Percentiles rank a stretch among this genome's conserved stretches.
Conservation (phyloP, 2,113 vertebrate genomes). For the Coracopsis vasa region DNA sequence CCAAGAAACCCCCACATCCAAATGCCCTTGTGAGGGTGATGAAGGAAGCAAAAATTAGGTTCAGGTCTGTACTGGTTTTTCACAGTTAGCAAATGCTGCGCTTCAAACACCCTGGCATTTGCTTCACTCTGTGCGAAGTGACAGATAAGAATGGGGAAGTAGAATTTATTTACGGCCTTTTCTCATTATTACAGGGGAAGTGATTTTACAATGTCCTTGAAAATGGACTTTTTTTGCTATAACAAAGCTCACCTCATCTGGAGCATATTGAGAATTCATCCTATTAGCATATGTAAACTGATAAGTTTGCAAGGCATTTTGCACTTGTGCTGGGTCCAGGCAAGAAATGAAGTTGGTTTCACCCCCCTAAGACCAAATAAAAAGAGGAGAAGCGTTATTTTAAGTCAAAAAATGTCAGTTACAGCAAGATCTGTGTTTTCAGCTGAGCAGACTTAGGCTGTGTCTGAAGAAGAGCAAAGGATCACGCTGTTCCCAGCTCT, state of each 20-base stretch:
- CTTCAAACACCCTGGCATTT: neutral
- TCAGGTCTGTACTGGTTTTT: neutral
- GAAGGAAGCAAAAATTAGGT: neutral
- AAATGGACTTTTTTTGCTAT: neutral
- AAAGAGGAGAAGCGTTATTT: neutral
- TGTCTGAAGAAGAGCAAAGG: neutral
- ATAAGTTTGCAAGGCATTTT: neutral
- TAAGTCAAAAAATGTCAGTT: neutral
- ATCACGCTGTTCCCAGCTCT: neutral
- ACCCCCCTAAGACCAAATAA: neutral
- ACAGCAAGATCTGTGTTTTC: neutral
- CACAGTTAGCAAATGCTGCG: neutral
- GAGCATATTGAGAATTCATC: neutral
- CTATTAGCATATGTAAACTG: constrained; percentile 1
- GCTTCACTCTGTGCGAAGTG: neutral
- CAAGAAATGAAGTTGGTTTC: neutral
- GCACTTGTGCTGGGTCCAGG: neutral
- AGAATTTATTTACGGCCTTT: neutral
- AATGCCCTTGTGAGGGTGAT: neutral
- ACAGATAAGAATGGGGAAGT: neutral
- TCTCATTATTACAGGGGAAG: neutral
- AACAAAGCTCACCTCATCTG: neutral
- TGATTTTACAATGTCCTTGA: neutral
- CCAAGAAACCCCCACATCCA: neutral
- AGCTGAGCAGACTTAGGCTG: neutral